Evolutionary conservation across 2,113 vertebrate species (phyloP).

Genomic region (Strigops habroptila): DNA sequence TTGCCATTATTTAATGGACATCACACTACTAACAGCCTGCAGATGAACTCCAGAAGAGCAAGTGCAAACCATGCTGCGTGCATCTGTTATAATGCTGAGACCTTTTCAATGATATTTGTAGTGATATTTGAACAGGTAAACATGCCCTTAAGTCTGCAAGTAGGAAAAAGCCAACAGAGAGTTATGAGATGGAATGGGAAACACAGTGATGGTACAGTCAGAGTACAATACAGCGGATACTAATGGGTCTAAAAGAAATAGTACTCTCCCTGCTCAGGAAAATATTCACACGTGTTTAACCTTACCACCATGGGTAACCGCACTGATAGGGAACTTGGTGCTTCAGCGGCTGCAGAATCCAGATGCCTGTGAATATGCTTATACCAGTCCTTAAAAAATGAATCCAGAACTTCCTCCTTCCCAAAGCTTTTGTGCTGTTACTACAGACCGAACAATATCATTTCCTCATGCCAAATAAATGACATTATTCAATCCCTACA

Average conservation of each 20-base stretch:
- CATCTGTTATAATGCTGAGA: conserved; percentile 51
- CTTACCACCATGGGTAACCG: not conserved
- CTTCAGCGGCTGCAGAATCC: not conserved
- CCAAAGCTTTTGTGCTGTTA: not conserved
- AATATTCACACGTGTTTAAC: not conserved
- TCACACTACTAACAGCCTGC: conserved; percentile 3
- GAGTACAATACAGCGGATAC: not conserved
- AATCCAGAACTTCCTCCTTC: not conserved
- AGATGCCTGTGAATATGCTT: not conserved
- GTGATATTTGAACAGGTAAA: conserved; percentile 59
- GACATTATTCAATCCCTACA: not conserved
- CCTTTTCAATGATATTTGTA: conserved; percentile 46
- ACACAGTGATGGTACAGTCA: not conserved
- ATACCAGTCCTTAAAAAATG: not conserved
- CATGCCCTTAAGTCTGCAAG: conserved; percentile 9
- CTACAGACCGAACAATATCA: not conserved
- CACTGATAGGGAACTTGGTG: not conserved
- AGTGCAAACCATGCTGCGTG: not conserved
- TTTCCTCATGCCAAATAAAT: not conserved
- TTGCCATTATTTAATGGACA: not conserved
- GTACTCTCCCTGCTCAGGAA: not conserved
- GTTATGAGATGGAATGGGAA: not conserved
- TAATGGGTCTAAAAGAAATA: not conserved
- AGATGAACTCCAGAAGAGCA: conserved; percentile 4
- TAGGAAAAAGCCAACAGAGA: conserved; percentile 17